A percentile compares a stretch with the other conserved stretches of the same genome.
Conservation (phyloP, 2,113 vertebrate genomes). For the Limanda limanda region DNA sequence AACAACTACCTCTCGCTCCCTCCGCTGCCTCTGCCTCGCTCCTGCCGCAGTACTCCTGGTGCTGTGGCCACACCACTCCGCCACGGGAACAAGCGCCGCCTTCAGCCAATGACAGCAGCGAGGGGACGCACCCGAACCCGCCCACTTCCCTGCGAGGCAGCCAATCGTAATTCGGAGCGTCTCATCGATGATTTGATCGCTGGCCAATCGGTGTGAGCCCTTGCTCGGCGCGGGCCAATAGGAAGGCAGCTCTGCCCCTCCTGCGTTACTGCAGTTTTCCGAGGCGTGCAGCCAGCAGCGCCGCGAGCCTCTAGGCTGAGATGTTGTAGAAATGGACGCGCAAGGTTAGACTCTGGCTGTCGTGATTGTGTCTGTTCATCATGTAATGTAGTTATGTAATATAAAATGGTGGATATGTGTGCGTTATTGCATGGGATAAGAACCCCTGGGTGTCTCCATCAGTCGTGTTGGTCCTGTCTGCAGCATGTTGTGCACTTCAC, state of each 20-base stretch:
- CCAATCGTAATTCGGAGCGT: slow-evolving; percentile 70
- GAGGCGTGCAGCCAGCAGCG: slow-evolving; percentile 67
- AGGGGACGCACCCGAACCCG: not conserved
- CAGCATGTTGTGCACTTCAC: slow-evolving; percentile 57
- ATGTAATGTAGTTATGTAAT: slow-evolving; percentile 53
- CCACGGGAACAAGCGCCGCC: slow-evolving; percentile 71
- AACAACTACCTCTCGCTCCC: slow-evolving; percentile 70
- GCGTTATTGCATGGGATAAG: slow-evolving; percentile 61
- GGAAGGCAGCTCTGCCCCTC: slow-evolving; percentile 71
- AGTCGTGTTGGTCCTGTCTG: slow-evolving; percentile 58
- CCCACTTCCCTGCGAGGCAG: slow-evolving; percentile 27
- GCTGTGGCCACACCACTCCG: slow-evolving; percentile 70
- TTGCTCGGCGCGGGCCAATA: slow-evolving; percentile 65
- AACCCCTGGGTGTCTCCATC: slow-evolving; percentile 51
- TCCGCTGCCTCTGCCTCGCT: slow-evolving; percentile 68
- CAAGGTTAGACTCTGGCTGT: slow-evolving; percentile 72
- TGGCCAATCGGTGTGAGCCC: slow-evolving; percentile 55
- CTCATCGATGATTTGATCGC: slow-evolving; percentile 31
- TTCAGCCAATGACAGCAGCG: slow-evolving; percentile 50
- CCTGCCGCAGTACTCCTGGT: slow-evolving; percentile 77
- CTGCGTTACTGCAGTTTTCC: slow-evolving; percentile 85
- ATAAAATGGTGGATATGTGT: slow-evolving; percentile 37
- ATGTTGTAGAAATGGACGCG: slow-evolving; percentile 71
- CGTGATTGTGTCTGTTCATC: slow-evolving; percentile 71
- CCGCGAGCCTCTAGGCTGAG: slow-evolving; percentile 65